Conservation (phyloP, 2,113 vertebrate species). For the Nothobranchius kuhntae region DNA sequence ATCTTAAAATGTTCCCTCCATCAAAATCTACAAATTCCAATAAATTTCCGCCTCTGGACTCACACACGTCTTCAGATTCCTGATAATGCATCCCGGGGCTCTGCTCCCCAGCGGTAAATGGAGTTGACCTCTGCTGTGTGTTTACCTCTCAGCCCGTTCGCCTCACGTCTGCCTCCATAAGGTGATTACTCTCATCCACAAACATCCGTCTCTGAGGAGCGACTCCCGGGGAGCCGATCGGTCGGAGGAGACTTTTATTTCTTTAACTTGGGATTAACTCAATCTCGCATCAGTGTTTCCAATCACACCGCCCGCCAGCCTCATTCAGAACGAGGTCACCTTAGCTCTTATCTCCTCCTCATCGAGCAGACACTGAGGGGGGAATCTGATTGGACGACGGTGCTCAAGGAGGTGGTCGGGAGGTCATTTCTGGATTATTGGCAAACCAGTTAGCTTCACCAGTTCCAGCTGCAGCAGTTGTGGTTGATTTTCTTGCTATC, state of each 20-base stretch:
- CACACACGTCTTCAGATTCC: neutral
- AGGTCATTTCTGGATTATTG: conserved; percentile 35
- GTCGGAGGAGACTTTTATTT: neutral
- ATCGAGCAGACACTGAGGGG: conserved; percentile 33
- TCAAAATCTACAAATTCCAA: neutral
- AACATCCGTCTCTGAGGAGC: conserved; percentile 36
- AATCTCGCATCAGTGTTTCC: conserved; percentile 56
- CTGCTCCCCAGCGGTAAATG: neutral
- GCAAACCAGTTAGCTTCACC: neutral
- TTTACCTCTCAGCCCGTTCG: neutral
- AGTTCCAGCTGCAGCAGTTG: too few relatives aligned
- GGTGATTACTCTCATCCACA: conserved; percentile 53
- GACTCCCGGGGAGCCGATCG: conserved; percentile 18
- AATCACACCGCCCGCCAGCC: conserved; percentile 47
- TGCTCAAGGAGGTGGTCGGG: neutral
- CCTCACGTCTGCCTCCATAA: conserved; percentile 25
- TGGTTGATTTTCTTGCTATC: too few relatives aligned
- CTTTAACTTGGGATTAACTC: conserved; percentile 57
- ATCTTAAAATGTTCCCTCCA: too few relatives aligned
- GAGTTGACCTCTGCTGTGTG: conserved; percentile 5
- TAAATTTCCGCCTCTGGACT: neutral
- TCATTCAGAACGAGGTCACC: conserved; percentile 62
- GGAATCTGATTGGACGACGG: conserved; percentile 51
- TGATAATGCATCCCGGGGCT: too few relatives aligned
- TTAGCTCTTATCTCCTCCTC: conserved; percentile 54